A percentile compares a stretch with the other conserved stretches of the same genome.
These are phyloP conservation scores for Drosophila grimshawi DNA, from an alignment of 1,140 invertebrate species.

Conservation along the genomic window DNA sequence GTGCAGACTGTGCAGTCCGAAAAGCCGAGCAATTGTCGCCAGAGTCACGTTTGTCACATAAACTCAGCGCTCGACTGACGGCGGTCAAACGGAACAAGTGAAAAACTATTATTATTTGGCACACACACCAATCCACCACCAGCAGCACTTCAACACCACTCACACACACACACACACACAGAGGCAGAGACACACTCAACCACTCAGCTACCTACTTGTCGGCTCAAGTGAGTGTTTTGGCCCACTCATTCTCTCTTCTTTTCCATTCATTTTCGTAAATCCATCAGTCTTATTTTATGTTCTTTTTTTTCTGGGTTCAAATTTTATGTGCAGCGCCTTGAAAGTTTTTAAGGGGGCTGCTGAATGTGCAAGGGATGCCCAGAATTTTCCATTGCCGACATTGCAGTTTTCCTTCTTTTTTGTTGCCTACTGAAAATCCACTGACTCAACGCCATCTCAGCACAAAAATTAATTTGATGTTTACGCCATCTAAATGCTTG, in stretches of 20 bases:
- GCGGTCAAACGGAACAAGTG: conserved; percentile 80
- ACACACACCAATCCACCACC: conserved; percentile 35
- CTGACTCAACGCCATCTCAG: conserved; percentile 37
- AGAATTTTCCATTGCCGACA: conserved; percentile 48
- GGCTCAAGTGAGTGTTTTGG: conserved; percentile 58
- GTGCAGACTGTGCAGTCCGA: conserved; percentile 9
- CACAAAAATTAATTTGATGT: conserved; percentile 60
- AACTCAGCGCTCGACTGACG: conserved; percentile 72
- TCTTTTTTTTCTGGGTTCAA: conserved; percentile 30
- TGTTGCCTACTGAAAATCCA: conserved; percentile 12
- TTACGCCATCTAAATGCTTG: conserved; percentile 24
- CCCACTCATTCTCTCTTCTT: conserved; percentile 18
- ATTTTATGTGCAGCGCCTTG: conserved; percentile 61
- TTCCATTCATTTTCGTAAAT: conserved; percentile 64
- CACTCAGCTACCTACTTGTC: conserved; percentile 7
- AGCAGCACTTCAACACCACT: conserved; percentile 17
- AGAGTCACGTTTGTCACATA: conserved; percentile 81
- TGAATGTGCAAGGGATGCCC: neutral
- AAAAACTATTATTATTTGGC: conserved; percentile 83
- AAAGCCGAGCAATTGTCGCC: conserved; percentile 79
- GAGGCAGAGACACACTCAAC: neutral
- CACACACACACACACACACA: conserved; percentile 17
- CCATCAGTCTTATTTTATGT: conserved; percentile 73
- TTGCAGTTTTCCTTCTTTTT: conserved; percentile 53
- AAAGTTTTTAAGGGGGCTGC: conserved; percentile 7